Percentiles rank a stretch among this genome's conserved stretches.
phyloP scores from a whole-genome alignment of 2,113 vertebrate species.

The Cyanistes caeruleus region DNA sequence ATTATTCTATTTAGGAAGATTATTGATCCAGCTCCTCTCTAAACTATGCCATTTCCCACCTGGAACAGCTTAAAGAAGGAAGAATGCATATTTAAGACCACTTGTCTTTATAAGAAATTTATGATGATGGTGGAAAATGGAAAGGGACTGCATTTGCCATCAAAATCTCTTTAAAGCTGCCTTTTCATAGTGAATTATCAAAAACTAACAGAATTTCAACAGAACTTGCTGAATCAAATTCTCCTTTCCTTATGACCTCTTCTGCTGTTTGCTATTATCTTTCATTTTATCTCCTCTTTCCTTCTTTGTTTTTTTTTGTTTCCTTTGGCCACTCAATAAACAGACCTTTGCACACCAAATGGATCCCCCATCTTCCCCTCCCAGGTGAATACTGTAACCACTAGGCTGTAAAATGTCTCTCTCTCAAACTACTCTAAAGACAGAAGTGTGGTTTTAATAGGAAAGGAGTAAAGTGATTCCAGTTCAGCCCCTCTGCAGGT shows the following conservation, averaged over 20 bases:
- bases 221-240: background rate
- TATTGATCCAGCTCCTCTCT: background rate
- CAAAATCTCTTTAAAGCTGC: background rate
- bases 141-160: background rate
- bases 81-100: background rate
- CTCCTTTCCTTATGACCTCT: background rate
- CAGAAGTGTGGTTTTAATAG: background rate
- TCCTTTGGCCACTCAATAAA: background rate
- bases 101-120: slow-evolving; percentile 17
- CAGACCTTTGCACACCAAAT: background rate
- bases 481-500: background rate
- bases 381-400: background rate
- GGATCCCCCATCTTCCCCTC: background rate
- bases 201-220: background rate
- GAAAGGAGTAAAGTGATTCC: background rate
- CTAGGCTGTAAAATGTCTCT: background rate
- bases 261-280: background rate
- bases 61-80: slow-evolving; percentile 1
- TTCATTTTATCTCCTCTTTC: background rate
- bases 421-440: background rate
- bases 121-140: background rate
- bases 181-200: background rate
- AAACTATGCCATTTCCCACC: background rate
- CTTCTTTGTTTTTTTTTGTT: background rate
- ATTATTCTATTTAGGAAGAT: background rate